Conservation (phyloP, 2,888 invertebrate genomes). For the Aelia acuminata region DNA sequence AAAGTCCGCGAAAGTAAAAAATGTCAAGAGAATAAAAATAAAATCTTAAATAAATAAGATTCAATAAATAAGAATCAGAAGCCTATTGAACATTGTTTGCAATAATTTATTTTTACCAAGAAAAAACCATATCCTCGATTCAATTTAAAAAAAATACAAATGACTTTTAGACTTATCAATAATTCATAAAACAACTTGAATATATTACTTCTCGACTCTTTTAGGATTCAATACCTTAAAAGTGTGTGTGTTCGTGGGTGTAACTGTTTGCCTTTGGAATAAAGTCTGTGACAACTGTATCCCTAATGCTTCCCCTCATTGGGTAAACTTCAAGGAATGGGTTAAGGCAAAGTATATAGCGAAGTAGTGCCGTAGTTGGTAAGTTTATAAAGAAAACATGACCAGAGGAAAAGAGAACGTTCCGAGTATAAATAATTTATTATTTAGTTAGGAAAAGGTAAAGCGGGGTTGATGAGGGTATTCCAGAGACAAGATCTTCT, state of each 20-base stretch:
- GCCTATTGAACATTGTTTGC: not conserved
- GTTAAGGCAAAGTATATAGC: constrained; percentile 18
- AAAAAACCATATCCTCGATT: not conserved
- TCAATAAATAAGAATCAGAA: not conserved
- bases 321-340: not conserved
- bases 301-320: not conserved
- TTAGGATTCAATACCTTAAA: not conserved
- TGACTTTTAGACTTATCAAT: constrained; percentile 9
- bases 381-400: constrained; percentile 45
- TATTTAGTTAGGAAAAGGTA: not conserved
- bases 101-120: not conserved
- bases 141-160: not conserved
- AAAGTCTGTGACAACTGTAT: constrained; percentile 37
- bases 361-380: not conserved
- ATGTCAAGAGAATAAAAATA: not conserved
- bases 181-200: not conserved
- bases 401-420: not conserved
- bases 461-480: not conserved
- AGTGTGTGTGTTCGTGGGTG: not conserved
- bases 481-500: not conserved
- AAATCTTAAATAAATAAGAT: no score
- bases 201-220: not conserved
- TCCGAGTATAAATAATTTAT: constrained; percentile 41
- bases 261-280: not conserved
- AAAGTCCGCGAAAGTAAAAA: not conserved